These are phyloP conservation scores for Oreotrochilus melanogaster DNA, from an alignment of 2,113 vertebrate species.

Conservation along the genomic window DNA sequence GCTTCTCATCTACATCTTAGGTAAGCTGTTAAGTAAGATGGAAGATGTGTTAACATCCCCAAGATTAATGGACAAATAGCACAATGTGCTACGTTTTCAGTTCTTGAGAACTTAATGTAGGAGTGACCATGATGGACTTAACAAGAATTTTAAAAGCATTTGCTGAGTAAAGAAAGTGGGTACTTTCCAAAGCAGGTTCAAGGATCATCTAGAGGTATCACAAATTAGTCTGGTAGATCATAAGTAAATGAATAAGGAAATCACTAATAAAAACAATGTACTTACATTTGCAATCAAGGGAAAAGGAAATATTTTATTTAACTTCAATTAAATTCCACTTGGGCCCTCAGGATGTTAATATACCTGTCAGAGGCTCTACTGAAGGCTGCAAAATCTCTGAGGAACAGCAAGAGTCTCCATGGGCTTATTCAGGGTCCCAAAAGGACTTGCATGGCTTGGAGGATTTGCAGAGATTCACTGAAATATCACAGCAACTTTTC, in stretches of 20 bases:
- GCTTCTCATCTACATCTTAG: neutral
- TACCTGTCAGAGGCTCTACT: neutral
- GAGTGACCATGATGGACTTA: neutral
- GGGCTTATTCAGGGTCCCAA: neutral
- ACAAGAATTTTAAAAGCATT: neutral
- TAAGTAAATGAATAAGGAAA: neutral
- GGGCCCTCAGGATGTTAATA: neutral
- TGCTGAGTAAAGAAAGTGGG: neutral
- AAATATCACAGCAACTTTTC: neutral
- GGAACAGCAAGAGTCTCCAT: neutral
- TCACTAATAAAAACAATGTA: neutral
- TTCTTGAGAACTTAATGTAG: neutral
- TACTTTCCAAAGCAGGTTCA: neutral
- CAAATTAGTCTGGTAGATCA: neutral
- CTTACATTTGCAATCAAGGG: neutral
- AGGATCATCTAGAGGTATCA: neutral
- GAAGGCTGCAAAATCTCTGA: neutral
- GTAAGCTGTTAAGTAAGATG: neutral
- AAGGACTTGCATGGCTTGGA: neutral
- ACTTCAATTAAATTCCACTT: neutral
- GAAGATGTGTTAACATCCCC: neutral
- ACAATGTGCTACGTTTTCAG: neutral
- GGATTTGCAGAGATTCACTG: neutral
- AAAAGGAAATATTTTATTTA: neutral
- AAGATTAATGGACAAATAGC: neutral